Evolutionary conservation across 2,113 vertebrate species (phyloP).

Genomic region (Tinamus guttatus): DNA sequence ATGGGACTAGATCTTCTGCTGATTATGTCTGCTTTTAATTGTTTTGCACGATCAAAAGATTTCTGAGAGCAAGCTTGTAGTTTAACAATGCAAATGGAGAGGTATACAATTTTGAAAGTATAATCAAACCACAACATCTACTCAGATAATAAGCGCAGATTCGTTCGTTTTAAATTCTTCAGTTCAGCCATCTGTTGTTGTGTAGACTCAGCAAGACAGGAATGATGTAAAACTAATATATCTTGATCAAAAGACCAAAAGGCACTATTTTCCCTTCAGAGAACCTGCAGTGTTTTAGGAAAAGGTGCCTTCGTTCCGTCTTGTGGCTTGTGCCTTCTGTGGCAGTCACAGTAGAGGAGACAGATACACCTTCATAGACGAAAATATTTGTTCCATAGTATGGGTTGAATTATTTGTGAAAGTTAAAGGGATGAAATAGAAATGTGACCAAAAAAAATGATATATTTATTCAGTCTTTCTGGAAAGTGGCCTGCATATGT

Average conservation of each 20-base stretch:
- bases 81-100: not conserved
- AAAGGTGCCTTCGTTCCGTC: not conserved
- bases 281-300: not conserved
- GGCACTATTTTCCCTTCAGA: not conserved
- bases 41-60: not conserved
- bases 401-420: not conserved
- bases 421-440: not conserved
- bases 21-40: not conserved
- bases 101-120: not conserved
- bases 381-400: not conserved
- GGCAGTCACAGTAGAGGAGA: not conserved
- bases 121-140: not conserved
- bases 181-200: conserved; percentile 15
- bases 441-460: not conserved
- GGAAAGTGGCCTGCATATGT: not conserved
- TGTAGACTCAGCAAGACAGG: not conserved
- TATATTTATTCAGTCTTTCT: not conserved
- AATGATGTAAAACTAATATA: not conserved
- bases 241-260: not conserved
- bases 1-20: not conserved
- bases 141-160: not conserved
- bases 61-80: not conserved
- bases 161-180: not conserved
- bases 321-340: not conserved
- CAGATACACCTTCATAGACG: not conserved